Evolutionary conservation across 2,888 invertebrate genomes (phyloP).

Genomic region (Hofmannophila pseudospretella): DNA sequence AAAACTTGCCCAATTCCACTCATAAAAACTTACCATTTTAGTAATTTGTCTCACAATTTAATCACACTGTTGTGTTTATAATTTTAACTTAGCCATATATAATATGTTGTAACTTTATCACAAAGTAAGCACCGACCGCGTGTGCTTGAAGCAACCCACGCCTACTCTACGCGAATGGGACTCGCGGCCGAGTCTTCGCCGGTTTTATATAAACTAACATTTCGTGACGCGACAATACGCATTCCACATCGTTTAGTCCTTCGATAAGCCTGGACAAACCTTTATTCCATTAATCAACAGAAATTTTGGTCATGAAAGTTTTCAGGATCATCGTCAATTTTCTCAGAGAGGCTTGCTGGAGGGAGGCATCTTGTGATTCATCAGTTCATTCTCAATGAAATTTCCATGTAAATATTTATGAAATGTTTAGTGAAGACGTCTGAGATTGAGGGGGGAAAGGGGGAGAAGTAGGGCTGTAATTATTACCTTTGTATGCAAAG

Average conservation of each 20-base stretch:
- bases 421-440: too few relatives aligned
- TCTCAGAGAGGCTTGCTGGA: too few relatives aligned
- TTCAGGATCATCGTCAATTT: neutral
- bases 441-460: too few relatives aligned
- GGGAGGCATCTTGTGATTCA: too few relatives aligned
- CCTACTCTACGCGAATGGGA: constrained; percentile 33
- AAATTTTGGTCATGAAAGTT: neutral
- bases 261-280: neutral
- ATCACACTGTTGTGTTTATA: neutral
- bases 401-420: too few relatives aligned
- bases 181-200: constrained; percentile 18
- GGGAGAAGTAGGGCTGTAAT: too few relatives aligned
- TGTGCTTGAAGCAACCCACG: constrained; percentile 20
- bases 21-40: too few relatives aligned
- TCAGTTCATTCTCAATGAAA: too few relatives aligned
- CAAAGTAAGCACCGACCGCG: constrained; percentile 4
- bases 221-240: neutral
- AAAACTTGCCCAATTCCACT: too few relatives aligned
- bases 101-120: neutral
- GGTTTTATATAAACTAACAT: constrained; percentile 40
- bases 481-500: too few relatives aligned
- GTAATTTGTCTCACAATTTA: neutral
- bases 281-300: neutral
- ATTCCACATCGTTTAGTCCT: neutral
- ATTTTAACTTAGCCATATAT: neutral